These are phyloP conservation scores for Drosophila subobscura DNA, from an alignment of 1,140 invertebrate species.

Conservation along the genomic window DNA sequence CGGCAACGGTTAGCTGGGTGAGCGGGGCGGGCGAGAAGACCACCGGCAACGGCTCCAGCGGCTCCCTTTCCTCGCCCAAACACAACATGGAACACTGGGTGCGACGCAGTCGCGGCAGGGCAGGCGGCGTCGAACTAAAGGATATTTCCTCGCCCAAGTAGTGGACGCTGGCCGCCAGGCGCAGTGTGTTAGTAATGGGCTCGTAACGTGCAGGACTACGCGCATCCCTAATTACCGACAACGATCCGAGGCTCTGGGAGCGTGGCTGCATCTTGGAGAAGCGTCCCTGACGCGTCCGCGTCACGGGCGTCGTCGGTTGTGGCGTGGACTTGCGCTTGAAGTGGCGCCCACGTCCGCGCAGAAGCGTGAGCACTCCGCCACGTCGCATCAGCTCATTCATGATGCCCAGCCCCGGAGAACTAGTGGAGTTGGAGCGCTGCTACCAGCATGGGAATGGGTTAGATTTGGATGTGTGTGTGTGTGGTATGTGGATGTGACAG, in stretches of 20 bases:
- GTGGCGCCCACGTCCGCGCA: conserved; percentile 70
- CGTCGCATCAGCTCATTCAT: conserved; percentile 78
- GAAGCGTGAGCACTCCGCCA: conserved; percentile 72
- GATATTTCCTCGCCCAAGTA: conserved; percentile 68
- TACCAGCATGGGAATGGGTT: conserved; percentile 28
- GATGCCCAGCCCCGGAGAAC: conserved; percentile 75
- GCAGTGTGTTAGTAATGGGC: conserved; percentile 80
- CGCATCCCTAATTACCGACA: conserved; percentile 78
- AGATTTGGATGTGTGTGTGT: conserved; percentile 26
- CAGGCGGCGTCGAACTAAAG: conserved; percentile 37
- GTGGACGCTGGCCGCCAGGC: conserved; percentile 72
- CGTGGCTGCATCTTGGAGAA: conserved; percentile 73
- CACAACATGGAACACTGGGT: conserved; percentile 79
- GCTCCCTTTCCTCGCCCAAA: conserved; percentile 62
- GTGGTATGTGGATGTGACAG: conserved; percentile 11
- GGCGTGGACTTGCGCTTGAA: conserved; percentile 80
- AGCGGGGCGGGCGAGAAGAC: conserved; percentile 30
- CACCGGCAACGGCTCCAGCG: conserved; percentile 29
- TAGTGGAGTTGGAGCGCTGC: conserved; percentile 75
- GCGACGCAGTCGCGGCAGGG: conserved; percentile 58
- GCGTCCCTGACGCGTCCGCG: conserved; percentile 55
- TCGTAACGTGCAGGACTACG: conserved; percentile 76
- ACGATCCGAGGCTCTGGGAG: conserved; percentile 79
- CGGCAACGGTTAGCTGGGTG: conserved; percentile 41
- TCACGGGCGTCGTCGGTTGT: conserved; percentile 72